Percentiles rank a stretch among this genome's conserved stretches.
phyloP scores from a whole-genome alignment of 2,888 invertebrate genomes.

The Latrodectus hesperus region DNA sequence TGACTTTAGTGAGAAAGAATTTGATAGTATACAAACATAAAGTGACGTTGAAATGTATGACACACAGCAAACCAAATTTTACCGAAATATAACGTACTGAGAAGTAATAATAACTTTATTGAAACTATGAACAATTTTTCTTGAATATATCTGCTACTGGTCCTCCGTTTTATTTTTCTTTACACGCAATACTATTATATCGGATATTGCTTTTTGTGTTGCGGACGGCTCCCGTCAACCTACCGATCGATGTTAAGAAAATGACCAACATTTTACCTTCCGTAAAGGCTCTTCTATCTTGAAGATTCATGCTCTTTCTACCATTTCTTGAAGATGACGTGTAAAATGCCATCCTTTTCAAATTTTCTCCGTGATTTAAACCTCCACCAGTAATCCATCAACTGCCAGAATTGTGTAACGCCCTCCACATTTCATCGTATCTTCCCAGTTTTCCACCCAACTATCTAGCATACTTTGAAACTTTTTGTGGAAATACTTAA shows the following conservation, averaged over 20 bases:
- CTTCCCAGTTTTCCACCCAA: neutral
- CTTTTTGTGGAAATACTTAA: neutral
- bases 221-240: conserved; percentile 9
- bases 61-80: no score
- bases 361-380: conserved; percentile 51
- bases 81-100: no score
- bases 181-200: conserved; percentile 1
- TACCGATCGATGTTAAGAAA: conserved; percentile 24
- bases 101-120: no score
- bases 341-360: conserved; percentile 25
- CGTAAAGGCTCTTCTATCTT: conserved; percentile 13
- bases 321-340: neutral
- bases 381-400: conserved; percentile 32
- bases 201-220: neutral
- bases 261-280: conserved; percentile 23
- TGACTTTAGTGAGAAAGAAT: no score
- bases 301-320: conserved; percentile 17
- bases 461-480: neutral
- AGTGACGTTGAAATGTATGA: no score
- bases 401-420: conserved; percentile 10
- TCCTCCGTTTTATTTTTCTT: neutral
- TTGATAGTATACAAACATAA: no score
- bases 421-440: neutral
- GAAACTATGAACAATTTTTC: no score
- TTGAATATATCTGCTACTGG: no score